A percentile compares a stretch with the other conserved stretches of the same genome.
Conservation (phyloP, 2,113 vertebrate genomes). For the Erinaceus europaeus region DNA sequence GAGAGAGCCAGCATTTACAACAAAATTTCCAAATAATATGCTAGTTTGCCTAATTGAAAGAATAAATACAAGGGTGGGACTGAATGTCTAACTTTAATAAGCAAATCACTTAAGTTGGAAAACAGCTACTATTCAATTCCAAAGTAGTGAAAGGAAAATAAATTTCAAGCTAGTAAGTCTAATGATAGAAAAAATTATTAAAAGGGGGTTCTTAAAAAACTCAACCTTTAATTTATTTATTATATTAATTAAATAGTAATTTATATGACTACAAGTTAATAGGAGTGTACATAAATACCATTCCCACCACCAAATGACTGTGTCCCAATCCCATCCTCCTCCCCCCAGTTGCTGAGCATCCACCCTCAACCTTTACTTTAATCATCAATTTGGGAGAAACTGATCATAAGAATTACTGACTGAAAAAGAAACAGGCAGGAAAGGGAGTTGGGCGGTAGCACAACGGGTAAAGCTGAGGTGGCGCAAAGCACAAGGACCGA, state of each 20-base stretch:
- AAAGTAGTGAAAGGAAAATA: background rate
- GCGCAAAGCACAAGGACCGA: too few relatives aligned
- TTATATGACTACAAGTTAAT: too few relatives aligned
- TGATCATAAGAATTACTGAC: background rate
- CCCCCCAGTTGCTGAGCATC: too few relatives aligned
- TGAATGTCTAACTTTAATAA: conserved; percentile 31
- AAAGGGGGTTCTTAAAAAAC: background rate
- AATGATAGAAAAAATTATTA: background rate
- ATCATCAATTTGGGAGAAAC: background rate
- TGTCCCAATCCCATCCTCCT: too few relatives aligned
- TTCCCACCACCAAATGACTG: too few relatives aligned
- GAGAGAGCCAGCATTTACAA: conserved; percentile 43
- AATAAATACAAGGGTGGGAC: conserved; percentile 35
- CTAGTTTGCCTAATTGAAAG: conserved; percentile 38
- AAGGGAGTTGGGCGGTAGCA: background rate
- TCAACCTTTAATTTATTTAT: too few relatives aligned
- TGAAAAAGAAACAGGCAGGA: background rate
- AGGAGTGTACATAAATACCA: too few relatives aligned
- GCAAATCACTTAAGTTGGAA: conserved; percentile 19
- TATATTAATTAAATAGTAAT: too few relatives aligned
- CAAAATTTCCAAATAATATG: conserved; percentile 50
- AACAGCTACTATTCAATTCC: background rate
- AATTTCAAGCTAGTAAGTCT: background rate
- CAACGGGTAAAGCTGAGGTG: too few relatives aligned
- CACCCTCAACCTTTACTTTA: conserved; percentile 2